Evolutionary conservation across 2,113 vertebrate genomes (phyloP).

Genomic region (Myrmecobius fasciatus): DNA sequence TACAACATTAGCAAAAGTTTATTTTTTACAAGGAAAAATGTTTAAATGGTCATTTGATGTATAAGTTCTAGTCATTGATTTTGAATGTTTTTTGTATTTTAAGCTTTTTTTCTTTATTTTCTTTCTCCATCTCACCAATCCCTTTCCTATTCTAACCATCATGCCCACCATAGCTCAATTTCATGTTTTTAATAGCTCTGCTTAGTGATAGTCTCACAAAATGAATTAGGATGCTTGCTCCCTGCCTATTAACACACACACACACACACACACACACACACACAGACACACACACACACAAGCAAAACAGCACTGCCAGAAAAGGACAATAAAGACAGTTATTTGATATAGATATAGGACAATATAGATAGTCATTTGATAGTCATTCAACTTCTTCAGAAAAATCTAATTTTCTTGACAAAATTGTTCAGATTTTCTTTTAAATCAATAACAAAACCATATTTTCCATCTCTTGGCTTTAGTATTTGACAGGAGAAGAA

Average conservation of each 20-base stretch:
- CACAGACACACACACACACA: too few species aligned
- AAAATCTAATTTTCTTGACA: conserved; percentile 39
- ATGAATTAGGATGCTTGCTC: conserved; percentile 55
- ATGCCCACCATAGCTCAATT: conserved; percentile 61
- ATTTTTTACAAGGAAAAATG: conserved; percentile 48
- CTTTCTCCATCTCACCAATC: conserved; percentile 46
- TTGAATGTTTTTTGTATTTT: conserved; percentile 56
- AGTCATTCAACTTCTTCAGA: neutral
- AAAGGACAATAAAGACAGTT: conserved; percentile 8
- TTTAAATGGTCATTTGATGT: conserved; percentile 69
- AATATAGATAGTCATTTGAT: conserved; percentile 7
- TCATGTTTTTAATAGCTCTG: conserved; percentile 66
- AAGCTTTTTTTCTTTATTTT: conserved; percentile 59
- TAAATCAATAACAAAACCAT: conserved; percentile 43
- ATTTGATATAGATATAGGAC: neutral
- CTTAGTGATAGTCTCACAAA: conserved; percentile 58
- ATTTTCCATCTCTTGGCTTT: neutral
- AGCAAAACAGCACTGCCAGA: rapidly evolving
- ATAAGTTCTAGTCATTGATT: conserved; percentile 73
- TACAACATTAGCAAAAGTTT: conserved; percentile 37
- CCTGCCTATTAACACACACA: neutral
- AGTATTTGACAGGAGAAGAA: neutral
- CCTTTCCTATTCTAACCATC: conserved; percentile 47
- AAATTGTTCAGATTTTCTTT: conserved; percentile 11
- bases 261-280: too few species aligned